phyloP scores from a whole-genome alignment of 2,113 vertebrate species.

The Chlorodrepanis virens region DNA sequence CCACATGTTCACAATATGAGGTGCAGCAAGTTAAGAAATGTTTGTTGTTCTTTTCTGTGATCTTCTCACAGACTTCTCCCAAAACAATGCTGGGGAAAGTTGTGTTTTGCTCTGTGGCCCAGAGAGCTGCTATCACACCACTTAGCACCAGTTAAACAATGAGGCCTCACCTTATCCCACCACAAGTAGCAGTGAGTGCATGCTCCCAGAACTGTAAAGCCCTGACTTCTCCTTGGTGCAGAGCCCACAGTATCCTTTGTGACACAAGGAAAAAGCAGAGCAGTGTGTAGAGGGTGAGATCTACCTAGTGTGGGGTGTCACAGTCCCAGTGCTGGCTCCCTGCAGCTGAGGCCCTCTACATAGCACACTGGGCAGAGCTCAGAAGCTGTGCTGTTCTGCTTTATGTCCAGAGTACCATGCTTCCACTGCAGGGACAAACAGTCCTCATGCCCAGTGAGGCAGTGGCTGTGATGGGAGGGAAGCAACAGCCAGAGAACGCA shows the following conservation, averaged over 20 bases:
- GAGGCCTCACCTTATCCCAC: background rate
- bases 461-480: background rate
- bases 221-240: background rate
- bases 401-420: fast-evolving
- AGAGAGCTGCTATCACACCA: background rate
- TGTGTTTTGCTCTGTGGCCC: background rate
- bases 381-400: background rate
- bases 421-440: background rate
- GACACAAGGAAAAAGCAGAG: background rate
- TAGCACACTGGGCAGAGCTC: fast-evolving
- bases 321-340: background rate
- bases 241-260: background rate
- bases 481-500: fast-evolving
- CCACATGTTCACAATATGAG: background rate
- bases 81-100: background rate
- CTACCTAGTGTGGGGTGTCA: background rate
- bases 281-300: background rate
- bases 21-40: background rate
- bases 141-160: fast-evolving
- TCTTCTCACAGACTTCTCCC: background rate
- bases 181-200: background rate
- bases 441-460: background rate
- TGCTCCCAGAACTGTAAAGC: background rate
- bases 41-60: background rate
- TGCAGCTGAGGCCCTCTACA: background rate